A percentile compares a stretch with the other conserved stretches of the same genome.
phyloP scores from a whole-genome alignment of 2,797 vertebrate species.

The Diplodus puntazzo region DNA sequence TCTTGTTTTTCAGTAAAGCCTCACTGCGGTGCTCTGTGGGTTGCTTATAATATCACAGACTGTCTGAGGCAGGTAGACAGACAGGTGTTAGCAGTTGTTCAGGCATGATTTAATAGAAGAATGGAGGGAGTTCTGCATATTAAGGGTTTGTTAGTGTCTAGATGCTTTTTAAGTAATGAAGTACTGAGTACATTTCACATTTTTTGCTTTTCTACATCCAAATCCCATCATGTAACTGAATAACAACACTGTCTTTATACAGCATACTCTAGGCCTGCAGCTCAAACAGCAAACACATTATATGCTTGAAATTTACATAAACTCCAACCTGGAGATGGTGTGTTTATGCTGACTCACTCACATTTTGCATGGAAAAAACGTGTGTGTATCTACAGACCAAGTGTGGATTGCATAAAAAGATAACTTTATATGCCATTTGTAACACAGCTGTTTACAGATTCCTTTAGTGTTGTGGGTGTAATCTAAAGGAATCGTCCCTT shows the following conservation, averaged over 20 bases:
- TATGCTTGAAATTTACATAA: too few species aligned
- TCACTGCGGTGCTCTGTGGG: neutral
- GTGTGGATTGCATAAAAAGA: neutral
- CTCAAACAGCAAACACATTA: neutral
- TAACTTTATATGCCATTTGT: neutral
- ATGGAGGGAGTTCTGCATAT: neutral
- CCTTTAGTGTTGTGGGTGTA: neutral
- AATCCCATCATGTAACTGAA: neutral
- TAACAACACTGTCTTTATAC: neutral
- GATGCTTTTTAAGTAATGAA: neutral
- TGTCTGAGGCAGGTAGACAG: neutral
- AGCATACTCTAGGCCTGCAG: neutral
- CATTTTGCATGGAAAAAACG: neutral
- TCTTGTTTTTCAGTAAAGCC: neutral
- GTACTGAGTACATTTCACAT: neutral
- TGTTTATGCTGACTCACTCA: neutral
- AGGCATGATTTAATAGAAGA: neutral
- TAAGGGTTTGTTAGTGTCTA: neutral
- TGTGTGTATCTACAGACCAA: neutral
- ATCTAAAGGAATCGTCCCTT: neutral
- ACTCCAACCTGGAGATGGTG: too few species aligned
- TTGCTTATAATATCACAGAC: neutral
- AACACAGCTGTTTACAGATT: neutral
- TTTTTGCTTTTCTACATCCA: neutral
- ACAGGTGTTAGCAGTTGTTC: neutral